These are phyloP conservation scores for Egretta garzetta DNA, from an alignment of 2,113 vertebrate genomes.

Conservation along the genomic window DNA sequence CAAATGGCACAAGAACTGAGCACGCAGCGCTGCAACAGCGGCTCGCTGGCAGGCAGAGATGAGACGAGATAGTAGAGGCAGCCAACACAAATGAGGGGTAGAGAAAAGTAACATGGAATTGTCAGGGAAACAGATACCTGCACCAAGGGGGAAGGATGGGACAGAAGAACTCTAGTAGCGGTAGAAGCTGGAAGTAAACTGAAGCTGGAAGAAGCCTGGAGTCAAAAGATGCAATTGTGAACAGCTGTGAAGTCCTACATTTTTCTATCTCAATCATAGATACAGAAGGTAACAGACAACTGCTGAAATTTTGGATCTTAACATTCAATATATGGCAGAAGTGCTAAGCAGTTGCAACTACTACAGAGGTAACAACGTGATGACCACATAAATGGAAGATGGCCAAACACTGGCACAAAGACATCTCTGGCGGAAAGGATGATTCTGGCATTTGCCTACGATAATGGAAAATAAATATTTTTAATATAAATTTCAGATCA, in stretches of 20 bases:
- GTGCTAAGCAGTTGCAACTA: not conserved
- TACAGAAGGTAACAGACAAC: not conserved
- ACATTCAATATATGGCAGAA: not conserved
- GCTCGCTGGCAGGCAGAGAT: accelerated
- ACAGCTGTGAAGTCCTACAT: not conserved
- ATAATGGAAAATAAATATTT: not conserved
- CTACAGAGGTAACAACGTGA: not conserved
- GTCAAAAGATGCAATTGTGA: not conserved
- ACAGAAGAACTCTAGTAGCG: not conserved
- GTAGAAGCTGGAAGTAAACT: not conserved
- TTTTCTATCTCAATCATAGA: not conserved
- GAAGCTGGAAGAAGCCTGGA: not conserved
- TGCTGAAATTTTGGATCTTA: not conserved
- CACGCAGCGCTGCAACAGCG: accelerated
- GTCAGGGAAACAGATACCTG: not conserved
- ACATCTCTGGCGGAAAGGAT: not conserved
- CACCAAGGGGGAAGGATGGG: not conserved
- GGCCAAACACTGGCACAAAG: not conserved
- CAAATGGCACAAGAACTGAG: accelerated
- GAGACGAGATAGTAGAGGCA: not conserved
- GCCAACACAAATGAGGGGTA: not conserved
- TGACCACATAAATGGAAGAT: not conserved
- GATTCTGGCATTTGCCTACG: not conserved
- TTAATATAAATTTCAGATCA: not conserved
- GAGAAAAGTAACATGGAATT: not conserved